phyloP scores from a whole-genome alignment of 2,797 vertebrate genomes.

The Molothrus ater region DNA sequence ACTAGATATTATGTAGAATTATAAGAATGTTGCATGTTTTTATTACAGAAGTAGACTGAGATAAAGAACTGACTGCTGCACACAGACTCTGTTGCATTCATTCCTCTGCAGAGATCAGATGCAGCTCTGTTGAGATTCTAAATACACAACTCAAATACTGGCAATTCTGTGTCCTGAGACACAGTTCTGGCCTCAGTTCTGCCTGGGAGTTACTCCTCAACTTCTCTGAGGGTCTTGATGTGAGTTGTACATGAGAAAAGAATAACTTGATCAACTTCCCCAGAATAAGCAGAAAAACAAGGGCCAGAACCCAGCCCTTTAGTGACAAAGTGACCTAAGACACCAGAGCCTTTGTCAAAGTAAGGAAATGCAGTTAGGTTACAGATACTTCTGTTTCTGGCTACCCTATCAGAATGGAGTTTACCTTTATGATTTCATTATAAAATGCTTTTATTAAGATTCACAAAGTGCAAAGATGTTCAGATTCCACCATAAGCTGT shows the following conservation, averaged over 20 bases:
- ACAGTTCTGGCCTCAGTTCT: neutral
- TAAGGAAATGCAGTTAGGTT: neutral
- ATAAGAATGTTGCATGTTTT: neutral
- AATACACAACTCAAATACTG: neutral
- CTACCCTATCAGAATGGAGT: neutral
- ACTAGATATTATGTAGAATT: neutral
- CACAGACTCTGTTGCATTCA: neutral
- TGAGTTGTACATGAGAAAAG: neutral
- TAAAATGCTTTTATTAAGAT: neutral
- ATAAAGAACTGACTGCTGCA: neutral
- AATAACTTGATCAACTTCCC: neutral
- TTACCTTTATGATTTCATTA: neutral
- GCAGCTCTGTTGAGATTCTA: neutral
- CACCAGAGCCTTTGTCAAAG: neutral
- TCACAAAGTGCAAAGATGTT: neutral
- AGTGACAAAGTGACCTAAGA: neutral
- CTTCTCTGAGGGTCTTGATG: neutral
- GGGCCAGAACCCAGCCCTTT: neutral
- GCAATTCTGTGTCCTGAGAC: neutral
- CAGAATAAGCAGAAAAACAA: neutral
- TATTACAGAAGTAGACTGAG: neutral
- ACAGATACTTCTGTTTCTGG: neutral
- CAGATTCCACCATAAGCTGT: neutral
- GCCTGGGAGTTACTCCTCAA: neutral
- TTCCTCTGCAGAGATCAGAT: neutral